phyloP scores from a whole-genome alignment of 2,797 vertebrate genomes.

The Catamblyrhynchus diadema region DNA sequence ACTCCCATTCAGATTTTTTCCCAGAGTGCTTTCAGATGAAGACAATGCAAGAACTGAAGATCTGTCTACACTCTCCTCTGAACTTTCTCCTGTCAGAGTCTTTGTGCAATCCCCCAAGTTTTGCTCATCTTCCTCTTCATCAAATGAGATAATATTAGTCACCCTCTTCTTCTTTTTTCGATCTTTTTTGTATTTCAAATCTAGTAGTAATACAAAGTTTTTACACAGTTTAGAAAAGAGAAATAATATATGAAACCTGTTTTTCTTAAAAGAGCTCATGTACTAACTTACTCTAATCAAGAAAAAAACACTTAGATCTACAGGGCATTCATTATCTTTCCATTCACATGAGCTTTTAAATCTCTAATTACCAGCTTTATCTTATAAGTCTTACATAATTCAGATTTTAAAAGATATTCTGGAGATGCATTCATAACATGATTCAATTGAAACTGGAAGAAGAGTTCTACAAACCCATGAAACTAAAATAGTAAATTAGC shows the following conservation, averaged over 20 bases:
- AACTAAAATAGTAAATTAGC: background rate
- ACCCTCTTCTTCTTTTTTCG: constrained; percentile 93
- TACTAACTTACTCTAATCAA: background rate
- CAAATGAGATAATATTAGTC: constrained; percentile 97
- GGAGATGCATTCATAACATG: background rate
- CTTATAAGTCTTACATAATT: background rate
- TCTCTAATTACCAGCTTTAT: background rate
- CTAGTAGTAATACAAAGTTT: constrained; percentile 65
- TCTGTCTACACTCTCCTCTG: constrained; percentile 84
- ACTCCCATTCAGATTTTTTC: constrained; percentile 56
- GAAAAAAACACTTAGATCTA: background rate
- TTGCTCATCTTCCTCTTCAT: constrained; percentile 88
- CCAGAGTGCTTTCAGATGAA: constrained; percentile 58
- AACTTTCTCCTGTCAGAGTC: constrained; percentile 75
- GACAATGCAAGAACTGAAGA: constrained; percentile 58
- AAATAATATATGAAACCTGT: background rate
- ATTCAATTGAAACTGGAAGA: background rate
- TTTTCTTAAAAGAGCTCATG: background rate
- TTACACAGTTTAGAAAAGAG: background rate
- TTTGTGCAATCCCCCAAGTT: constrained; percentile 78
- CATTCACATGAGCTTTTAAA: background rate
- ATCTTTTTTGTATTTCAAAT: constrained; percentile 87
- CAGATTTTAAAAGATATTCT: background rate
- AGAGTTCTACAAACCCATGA: background rate
- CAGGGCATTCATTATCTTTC: background rate